Evolutionary conservation across 2,113 vertebrate genomes (phyloP).

Genomic region (Jaculus jaculus): DNA sequence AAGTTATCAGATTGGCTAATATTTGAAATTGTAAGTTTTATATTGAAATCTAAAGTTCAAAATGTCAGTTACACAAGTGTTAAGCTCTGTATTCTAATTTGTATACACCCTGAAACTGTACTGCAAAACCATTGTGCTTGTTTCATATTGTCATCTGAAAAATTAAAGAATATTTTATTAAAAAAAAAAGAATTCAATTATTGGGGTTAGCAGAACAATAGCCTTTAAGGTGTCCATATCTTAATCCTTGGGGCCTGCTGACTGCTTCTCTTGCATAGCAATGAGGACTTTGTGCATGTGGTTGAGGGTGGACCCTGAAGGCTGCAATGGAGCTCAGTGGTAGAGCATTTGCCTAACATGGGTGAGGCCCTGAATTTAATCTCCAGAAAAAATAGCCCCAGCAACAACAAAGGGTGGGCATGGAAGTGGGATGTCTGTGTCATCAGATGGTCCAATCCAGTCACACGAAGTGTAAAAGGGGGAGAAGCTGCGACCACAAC

Average conservation of each 20-base stretch:
- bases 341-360: neutral
- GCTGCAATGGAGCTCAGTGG: no score
- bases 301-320: neutral
- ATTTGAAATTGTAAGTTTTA: no score
- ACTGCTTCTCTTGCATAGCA: neutral
- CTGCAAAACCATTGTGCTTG: no score
- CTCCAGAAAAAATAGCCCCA: neutral
- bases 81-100: no score
- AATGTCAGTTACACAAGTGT: no score
- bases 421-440: neutral
- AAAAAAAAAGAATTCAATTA: neutral
- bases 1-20: no score
- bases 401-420: neutral
- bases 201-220: neutral
- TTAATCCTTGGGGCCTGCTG: neutral
- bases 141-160: no score
- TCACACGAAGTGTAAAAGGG: neutral
- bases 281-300: neutral
- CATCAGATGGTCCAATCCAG: neutral
- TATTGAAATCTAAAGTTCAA: no score
- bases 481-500: neutral
- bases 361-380: neutral
- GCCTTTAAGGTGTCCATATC: accelerated
- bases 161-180: no score
- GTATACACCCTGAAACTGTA: no score